Evolutionary conservation across 2,888 invertebrate species (phyloP), one percentile per base, ranked within the genome.

Genomic region (Onchidella celtica): DNA sequence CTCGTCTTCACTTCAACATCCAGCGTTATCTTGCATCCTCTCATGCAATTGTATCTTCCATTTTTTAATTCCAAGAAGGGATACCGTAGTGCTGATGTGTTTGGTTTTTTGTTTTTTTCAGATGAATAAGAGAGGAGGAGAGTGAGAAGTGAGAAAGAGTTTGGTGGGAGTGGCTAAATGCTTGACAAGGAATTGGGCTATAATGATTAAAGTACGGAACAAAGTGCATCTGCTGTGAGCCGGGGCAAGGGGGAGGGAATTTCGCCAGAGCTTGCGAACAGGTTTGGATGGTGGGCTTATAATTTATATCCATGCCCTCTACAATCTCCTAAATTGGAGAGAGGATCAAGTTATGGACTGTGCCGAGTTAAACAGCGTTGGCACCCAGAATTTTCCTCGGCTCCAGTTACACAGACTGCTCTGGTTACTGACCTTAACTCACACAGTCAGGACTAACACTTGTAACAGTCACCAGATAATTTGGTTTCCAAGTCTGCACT

Each of bases 201-300:
- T n/a, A n/a, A n/a, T n/a, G n/a, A 68, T 57, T 59, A 59, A 68
- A 69, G 61, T n/a, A 6, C n/a, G 38, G 27, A 0, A 24, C 17
- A 69, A 57, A 68, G 11, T n/a, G 70, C 32, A 57, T 40, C 70
- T 69, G 70, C 61, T 11, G 29, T 21, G 32, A 47, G 73, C n/a
- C n/a, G n/a, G 17, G 24, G 29, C 47, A 36, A 36, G 47, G 17
- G 11, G 21, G 32, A 32, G 11, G 9, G 14, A 65, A 55, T 65
- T 73, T 79, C 24, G 55, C 47, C 73, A n/a, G n/a, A 14, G 38
- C 61, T 76, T 70, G 47, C 47, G 76, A 81, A 70, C 76, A 76
- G 75, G 63, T 61, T 61, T 75, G 34, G 32, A 6, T 57, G 63
- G 73, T 36, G 9, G 38, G 65, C 34, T 66, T 74, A 57, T 73